Base-by-base conservation (phyloP, 2,888 invertebrate species). In the Tethea ocularis region DNA sequence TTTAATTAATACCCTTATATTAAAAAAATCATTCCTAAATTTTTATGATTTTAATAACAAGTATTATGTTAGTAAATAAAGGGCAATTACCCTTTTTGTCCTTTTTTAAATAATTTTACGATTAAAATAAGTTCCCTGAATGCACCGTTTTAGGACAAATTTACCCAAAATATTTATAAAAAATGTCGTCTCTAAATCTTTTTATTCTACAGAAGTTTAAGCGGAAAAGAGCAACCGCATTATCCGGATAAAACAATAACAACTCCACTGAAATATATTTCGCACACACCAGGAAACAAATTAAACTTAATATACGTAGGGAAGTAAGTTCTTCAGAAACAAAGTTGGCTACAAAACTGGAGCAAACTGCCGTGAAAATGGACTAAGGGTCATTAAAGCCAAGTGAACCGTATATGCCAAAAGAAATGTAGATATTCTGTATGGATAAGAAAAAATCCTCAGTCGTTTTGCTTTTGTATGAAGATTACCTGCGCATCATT, bases 311-410 rank as follows among this genome's bases (percentile, higher is more conserved):
- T 52, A 57, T 60, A 62, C 58, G 58, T 62, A 60, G 56, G 57
- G 52, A 55, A 57, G 57, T 69, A 77, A 78, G 64, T 78, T 54
- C 20, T 20, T 77, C 52, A 53, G 56, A 57, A 68, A 64, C 70
- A 68, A 72, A 74, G 67, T 75, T 75, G 67, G 62, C 58, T 61
- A 56, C 58, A 55, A 61, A 67, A 64, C 68, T 68, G 60, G 64
- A 68, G 72, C 69, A 76, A 77, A 76, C 68, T 77, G 51, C 72
- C 77, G 76, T 78, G 70, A 72, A 78, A 74, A 67, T 67, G 65
- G 64, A 62, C 68, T 64, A 57, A 33, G 75, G 75, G 64, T 68
- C 75, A 75, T 78, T 78, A 65, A 64, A 61, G 60, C 61, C 76
- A 67, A 71, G 72, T 73, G 69, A 71, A 65, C 61, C 64, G 61